Evolutionary conservation across 2,888 invertebrate genomes (phyloP).

Genomic region (Argyresthia goedartella): DNA sequence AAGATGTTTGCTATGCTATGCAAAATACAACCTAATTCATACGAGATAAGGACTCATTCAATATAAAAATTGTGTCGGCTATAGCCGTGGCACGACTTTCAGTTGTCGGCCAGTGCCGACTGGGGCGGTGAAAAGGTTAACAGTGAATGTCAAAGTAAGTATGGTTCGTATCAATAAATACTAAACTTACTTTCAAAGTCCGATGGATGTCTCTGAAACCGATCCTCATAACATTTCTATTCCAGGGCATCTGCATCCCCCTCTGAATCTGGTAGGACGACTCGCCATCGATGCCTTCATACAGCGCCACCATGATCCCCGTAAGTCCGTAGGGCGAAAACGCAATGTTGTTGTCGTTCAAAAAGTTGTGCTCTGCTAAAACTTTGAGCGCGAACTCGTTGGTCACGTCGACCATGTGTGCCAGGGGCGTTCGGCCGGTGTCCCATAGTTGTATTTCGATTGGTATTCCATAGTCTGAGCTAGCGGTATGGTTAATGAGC

Average conservation of each 20-base stretch:
- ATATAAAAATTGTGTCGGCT: too few relatives aligned
- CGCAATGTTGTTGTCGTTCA: slow-evolving; percentile 84
- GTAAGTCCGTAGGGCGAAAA: slow-evolving; percentile 87
- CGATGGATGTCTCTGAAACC: slow-evolving; percentile 88
- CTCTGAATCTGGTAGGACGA: slow-evolving; percentile 80
- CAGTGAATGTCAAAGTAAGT: too few relatives aligned
- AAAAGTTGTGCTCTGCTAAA: slow-evolving; percentile 77
- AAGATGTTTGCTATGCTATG: too few relatives aligned
- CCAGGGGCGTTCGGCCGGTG: slow-evolving; percentile 69
- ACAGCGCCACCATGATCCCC: slow-evolving; percentile 83
- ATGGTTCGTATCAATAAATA: too few relatives aligned
- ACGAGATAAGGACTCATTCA: too few relatives aligned
- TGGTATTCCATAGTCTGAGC: slow-evolving; percentile 42
- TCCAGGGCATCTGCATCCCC: slow-evolving; percentile 78
- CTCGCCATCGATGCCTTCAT: slow-evolving; percentile 82
- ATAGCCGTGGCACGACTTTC: too few relatives aligned
- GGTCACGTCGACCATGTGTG: slow-evolving; percentile 84
- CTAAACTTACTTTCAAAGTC: slow-evolving; percentile 78
- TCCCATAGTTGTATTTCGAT: slow-evolving; percentile 61
- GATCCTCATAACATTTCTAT: slow-evolving; percentile 79
- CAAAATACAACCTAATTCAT: too few relatives aligned
- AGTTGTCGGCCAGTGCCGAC: too few relatives aligned
- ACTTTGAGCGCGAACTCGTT: slow-evolving; percentile 80
- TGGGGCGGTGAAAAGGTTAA: too few relatives aligned
- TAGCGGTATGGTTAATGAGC: slow-evolving; percentile 7